Percentiles rank a stretch among this genome's conserved stretches.
These are phyloP conservation scores for Drosophila lacicola DNA, from an alignment of 2,888 invertebrate genomes.

Conservation along the genomic window DNA sequence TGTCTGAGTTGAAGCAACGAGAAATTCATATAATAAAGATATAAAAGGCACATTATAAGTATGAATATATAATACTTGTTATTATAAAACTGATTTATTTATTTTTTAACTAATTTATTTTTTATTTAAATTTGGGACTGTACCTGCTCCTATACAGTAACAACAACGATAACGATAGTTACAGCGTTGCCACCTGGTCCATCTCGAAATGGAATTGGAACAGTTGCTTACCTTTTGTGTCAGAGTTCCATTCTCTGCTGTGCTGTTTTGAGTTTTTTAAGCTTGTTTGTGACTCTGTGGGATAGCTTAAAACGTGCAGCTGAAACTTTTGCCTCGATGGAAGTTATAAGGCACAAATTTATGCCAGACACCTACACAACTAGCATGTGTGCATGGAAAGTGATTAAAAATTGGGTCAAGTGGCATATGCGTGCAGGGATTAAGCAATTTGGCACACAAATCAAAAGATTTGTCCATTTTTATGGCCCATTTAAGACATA, in stretches of 20 bases:
- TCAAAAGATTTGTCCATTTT: conserved; percentile 74
- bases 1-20: background rate
- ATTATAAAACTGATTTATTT: background rate
- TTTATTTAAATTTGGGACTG: too few relatives aligned
- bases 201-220: conserved; percentile 33
- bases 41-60: too few relatives aligned
- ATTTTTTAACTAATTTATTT: background rate
- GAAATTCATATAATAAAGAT: too few relatives aligned
- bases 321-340: conserved; percentile 62
- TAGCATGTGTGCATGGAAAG: conserved; percentile 71
- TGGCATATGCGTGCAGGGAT: conserved; percentile 78
- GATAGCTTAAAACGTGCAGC: conserved; percentile 73
- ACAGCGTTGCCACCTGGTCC: conserved; percentile 2
- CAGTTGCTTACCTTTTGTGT: conserved; percentile 45
- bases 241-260: conserved; percentile 14
- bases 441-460: conserved; percentile 80
- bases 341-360: conserved; percentile 77
- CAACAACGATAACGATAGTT: conserved; percentile 10
- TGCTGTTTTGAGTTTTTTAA: conserved; percentile 49
- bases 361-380: conserved; percentile 43
- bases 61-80: background rate
- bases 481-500: conserved; percentile 34
- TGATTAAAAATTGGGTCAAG: conserved; percentile 82
- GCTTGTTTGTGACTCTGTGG: conserved; percentile 57
- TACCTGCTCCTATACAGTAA: background rate